These are phyloP conservation scores for Entelurus aequoreus DNA, from an alignment of 2,113 vertebrate species.

Conservation along the genomic window DNA sequence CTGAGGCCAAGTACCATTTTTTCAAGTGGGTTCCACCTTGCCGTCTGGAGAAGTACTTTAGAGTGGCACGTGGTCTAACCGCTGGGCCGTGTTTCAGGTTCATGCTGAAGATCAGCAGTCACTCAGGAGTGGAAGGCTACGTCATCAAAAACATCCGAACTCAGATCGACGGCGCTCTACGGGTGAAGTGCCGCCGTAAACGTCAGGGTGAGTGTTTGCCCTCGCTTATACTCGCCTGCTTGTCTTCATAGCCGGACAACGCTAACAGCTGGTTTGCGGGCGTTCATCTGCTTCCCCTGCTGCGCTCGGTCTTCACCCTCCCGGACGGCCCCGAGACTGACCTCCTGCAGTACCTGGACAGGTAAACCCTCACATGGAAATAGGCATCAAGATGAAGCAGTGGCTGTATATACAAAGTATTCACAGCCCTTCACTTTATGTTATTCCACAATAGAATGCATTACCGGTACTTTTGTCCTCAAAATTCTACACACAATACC, in stretches of 20 bases:
- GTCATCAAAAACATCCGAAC: conserved; percentile 92
- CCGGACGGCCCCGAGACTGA: conserved; percentile 92
- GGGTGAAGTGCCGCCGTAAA: conserved; percentile 14
- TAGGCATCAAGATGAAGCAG: no score
- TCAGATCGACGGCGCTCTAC: conserved; percentile 80
- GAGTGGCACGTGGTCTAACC: neutral
- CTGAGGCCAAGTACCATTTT: conserved; percentile 86
- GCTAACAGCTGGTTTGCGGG: conserved; percentile 83
- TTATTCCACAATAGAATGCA: neutral
- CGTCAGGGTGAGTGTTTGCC: neutral
- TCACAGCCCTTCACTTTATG: no score
- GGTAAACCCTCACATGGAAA: conserved; percentile 64
- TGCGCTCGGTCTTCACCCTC: conserved; percentile 81
- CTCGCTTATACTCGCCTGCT: neutral
- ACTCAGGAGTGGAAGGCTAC: conserved; percentile 91
- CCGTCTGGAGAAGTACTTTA: neutral
- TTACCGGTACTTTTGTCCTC: no score
- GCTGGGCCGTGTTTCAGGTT: conserved; percentile 34
- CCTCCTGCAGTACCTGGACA: conserved; percentile 88
- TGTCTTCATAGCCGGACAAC: conserved; percentile 56
- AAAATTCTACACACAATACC: no score
- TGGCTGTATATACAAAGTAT: no score
- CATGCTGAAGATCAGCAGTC: conserved; percentile 84
- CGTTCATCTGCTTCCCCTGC: conserved; percentile 79
- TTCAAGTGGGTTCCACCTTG: conserved; percentile 76